phyloP scores from a whole-genome alignment of 1,140 invertebrate species.

The Lasioglossum baleicum region DNA sequence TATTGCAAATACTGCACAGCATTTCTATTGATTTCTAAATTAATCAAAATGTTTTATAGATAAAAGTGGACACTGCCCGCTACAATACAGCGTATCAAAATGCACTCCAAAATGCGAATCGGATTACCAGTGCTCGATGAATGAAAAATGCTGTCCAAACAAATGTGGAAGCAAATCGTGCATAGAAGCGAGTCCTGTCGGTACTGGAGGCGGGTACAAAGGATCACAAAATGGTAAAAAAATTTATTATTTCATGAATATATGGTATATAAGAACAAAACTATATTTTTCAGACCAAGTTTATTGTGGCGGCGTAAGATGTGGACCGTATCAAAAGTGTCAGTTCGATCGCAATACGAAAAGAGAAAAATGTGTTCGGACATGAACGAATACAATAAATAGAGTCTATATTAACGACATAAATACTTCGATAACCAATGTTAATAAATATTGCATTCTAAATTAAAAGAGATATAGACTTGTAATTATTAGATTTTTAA shows the following conservation, averaged over 20 bases:
- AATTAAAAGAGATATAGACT: too few species aligned
- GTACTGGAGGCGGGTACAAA: conserved; percentile 71
- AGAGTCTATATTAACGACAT: too few species aligned
- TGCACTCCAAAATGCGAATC: conserved; percentile 85
- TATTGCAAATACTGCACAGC: too few species aligned
- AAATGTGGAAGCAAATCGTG: conserved; percentile 85
- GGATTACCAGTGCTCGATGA: conserved; percentile 83
- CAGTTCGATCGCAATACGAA: conserved; percentile 83
- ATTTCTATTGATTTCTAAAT: too few species aligned
- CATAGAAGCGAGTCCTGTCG: conserved; percentile 77
- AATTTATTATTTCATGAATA: background rate
- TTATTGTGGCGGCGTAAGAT: conserved; percentile 86
- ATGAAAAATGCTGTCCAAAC: conserved; percentile 85
- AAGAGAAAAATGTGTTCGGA: conserved; percentile 83
- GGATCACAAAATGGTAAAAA: conserved; percentile 56
- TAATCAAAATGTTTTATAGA: conserved; percentile 40
- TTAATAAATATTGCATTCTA: too few species aligned
- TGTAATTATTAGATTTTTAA: too few species aligned
- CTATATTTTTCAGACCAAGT: conserved; percentile 79
- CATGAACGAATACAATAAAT: conserved; percentile 41
- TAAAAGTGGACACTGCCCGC: conserved; percentile 81
- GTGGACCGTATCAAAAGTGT: conserved; percentile 84
- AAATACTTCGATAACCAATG: too few species aligned
- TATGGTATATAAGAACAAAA: background rate
- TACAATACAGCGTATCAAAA: conserved; percentile 82